Evolutionary conservation across 2,888 invertebrate species (phyloP).

Genomic region (Cheilosia pagana): DNA sequence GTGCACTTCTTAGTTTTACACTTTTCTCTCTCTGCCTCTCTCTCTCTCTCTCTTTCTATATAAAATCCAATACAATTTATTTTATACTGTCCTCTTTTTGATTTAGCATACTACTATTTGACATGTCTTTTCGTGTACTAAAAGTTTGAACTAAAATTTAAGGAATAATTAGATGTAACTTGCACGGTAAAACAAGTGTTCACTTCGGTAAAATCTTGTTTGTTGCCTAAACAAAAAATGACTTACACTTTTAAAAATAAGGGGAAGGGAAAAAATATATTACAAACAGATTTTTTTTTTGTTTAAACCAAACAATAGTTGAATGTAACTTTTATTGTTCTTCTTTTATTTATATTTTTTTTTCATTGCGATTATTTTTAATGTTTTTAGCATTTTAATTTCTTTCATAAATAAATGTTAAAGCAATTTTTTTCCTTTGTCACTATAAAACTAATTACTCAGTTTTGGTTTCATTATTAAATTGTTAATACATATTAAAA

Average conservation of each 20-base stretch:
- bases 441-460: conserved; percentile 61
- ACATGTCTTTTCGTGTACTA: conserved; percentile 63
- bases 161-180: conserved; percentile 5
- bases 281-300: conserved; percentile 43
- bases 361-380: conserved; percentile 52
- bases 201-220: conserved; percentile 27
- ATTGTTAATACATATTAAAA: conserved; percentile 60
- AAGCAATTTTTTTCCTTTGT: conserved; percentile 58
- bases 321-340: conserved; percentile 17
- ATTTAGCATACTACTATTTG: conserved; percentile 15
- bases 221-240: conserved; percentile 18
- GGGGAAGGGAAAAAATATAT: conserved; percentile 32
- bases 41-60: not conserved
- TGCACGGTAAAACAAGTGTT: conserved; percentile 47
- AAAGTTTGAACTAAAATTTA: conserved; percentile 25
- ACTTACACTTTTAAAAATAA: conserved; percentile 23
- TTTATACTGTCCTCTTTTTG: not conserved
- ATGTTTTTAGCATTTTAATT: conserved; percentile 32
- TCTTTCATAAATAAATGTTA: conserved; percentile 61
- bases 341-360: conserved; percentile 10
- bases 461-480: conserved; percentile 48
- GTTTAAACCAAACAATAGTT: conserved; percentile 16
- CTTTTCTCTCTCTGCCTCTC: not conserved
- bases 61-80: conserved; percentile 29
- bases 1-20: conserved; percentile 22